Percentiles rank a stretch among this genome's conserved stretches.
These are phyloP conservation scores for Corythornis madagascariensis DNA, from an alignment of 2,113 vertebrate genomes.

Conservation along the genomic window DNA sequence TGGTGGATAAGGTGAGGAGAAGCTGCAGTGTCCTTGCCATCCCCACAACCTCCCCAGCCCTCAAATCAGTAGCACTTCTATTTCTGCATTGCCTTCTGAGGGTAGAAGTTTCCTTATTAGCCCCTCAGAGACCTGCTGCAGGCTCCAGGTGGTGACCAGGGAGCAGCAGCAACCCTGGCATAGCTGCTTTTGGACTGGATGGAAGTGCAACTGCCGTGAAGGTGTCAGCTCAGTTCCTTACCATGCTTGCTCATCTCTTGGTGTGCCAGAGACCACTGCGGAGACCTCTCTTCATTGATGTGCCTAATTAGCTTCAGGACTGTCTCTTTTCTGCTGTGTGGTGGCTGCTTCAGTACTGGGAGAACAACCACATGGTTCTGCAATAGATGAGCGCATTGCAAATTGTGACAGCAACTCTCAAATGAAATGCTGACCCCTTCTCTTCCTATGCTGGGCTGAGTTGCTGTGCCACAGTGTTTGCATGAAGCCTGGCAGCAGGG, in stretches of 20 bases:
- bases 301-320: not conserved
- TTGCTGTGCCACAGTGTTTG: not conserved
- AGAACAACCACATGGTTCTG: not conserved
- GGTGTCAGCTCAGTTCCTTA: rapidly evolving
- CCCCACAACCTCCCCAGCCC: not conserved
- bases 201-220: not conserved
- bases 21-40: not conserved
- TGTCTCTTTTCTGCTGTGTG: not conserved
- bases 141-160: not conserved
- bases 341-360: not conserved
- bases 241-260: not conserved
- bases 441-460: not conserved
- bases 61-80: not conserved
- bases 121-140: rapidly evolving
- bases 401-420: rapidly evolving
- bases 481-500: not conserved
- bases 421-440: not conserved
- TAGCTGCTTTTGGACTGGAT: not conserved
- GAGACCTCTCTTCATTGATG: not conserved
- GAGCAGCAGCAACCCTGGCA: not conserved
- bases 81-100: not conserved
- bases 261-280: not conserved
- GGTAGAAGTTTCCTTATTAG: not conserved
- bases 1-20: not conserved
- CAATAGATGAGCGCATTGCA: not conserved